A percentile compares a stretch with the other conserved stretches of the same genome.
Conservation (phyloP, 2,888 invertebrate species). For the Parnassius apollo region DNA sequence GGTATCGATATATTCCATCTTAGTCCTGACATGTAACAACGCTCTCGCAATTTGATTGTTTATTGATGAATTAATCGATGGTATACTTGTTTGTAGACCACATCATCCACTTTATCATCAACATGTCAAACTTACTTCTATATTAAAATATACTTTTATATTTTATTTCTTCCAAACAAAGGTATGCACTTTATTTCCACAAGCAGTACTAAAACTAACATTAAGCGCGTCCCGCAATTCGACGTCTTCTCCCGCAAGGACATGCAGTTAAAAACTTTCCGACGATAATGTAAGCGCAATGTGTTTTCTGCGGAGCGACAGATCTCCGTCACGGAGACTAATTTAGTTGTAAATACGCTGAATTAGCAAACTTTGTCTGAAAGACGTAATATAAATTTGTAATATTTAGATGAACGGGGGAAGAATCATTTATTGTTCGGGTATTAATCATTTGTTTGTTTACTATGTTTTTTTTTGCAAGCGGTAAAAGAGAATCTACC, state of each 20-base stretch:
- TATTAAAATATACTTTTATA: neutral
- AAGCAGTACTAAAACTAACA: neutral
- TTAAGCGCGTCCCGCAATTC: neutral
- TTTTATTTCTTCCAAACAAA: neutral
- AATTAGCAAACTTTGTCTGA: constrained; percentile 5
- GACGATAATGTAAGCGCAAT: constrained; percentile 12
- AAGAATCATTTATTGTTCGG: neutral
- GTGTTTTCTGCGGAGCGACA: constrained; percentile 8
- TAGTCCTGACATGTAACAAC: no score
- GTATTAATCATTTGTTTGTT: no score
- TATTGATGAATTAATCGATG: no score
- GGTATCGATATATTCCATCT: no score
- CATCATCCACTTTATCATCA: no score
- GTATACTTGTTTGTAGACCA: no score
- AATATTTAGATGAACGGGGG: neutral
- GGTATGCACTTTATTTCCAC: neutral
- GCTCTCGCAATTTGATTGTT: no score
- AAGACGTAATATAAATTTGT: neutral
- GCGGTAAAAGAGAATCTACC: no score
- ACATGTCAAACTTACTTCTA: no score
- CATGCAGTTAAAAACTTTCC: constrained; percentile 11
- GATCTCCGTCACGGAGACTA: constrained; percentile 11
- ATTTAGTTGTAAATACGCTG: constrained; percentile 6
- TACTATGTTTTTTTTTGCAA: no score
- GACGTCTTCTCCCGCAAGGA: neutral